These are phyloP conservation scores for Rhamnusium bicolor DNA, from an alignment of 2,888 invertebrate species.

Conservation along the genomic window DNA sequence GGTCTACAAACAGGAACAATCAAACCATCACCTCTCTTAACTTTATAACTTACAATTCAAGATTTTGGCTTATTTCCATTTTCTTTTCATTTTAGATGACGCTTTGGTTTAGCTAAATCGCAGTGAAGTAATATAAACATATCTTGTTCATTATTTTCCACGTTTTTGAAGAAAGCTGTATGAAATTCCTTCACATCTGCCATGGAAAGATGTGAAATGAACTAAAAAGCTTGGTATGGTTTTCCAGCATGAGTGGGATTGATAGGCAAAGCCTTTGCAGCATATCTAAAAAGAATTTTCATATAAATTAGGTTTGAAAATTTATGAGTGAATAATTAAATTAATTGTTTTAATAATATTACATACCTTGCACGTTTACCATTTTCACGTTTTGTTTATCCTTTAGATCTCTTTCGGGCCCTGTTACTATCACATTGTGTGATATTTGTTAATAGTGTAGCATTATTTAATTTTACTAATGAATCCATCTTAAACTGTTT, in stretches of 20 bases:
- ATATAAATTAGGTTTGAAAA: background rate
- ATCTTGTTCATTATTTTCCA: background rate
- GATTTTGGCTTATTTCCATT: background rate
- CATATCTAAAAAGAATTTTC: constrained; percentile 11
- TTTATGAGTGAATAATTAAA: no score
- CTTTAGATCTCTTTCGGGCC: no score
- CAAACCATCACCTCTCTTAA: background rate
- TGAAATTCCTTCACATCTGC: constrained; percentile 28
- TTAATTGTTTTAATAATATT: no score
- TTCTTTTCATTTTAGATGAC: constrained; percentile 1
- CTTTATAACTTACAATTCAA: background rate
- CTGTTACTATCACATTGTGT: no score
- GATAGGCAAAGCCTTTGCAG: constrained; percentile 16
- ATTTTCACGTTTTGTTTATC: no score
- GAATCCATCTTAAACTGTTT: no score
- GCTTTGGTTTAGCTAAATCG: background rate
- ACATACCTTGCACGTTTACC: no score
- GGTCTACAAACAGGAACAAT: background rate
- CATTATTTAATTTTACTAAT: no score
- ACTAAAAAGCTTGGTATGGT: constrained; percentile 23
- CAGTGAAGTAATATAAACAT: background rate
- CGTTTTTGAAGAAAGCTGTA: constrained; percentile 13
- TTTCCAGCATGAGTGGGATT: constrained; percentile 20
- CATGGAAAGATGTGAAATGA: constrained; percentile 17
- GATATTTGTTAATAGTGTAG: no score